Evolutionary conservation across 1,140 invertebrate species (phyloP).

Genomic region (Heliconius hewitsoni): DNA sequence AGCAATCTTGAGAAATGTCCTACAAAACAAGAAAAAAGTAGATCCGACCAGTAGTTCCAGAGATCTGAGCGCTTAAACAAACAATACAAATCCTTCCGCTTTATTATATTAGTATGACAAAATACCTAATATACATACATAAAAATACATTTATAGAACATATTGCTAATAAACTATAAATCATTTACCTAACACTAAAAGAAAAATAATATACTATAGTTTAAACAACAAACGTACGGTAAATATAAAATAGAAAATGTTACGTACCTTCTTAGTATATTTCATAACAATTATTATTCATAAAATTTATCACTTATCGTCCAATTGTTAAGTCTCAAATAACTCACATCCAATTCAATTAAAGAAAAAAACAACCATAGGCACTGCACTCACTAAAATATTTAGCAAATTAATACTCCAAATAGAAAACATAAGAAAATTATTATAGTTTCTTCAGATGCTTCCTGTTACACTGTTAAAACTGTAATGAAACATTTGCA

Average conservation of each 20-base stretch:
- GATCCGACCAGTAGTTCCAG: too few relatives aligned
- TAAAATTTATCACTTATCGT: neutral
- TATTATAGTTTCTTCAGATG: neutral
- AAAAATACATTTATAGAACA: too few relatives aligned
- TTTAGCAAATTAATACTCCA: neutral
- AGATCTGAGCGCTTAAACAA: too few relatives aligned
- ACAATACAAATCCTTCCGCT: too few relatives aligned
- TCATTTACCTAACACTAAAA: too few relatives aligned
- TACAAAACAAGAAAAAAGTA: too few relatives aligned
- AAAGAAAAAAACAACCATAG: neutral
- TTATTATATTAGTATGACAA: too few relatives aligned
- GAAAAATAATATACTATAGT: neutral
- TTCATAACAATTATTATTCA: neutral
- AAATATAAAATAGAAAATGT: neutral
- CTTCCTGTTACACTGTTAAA: neutral
- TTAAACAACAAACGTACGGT: neutral
- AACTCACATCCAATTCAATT: neutral
- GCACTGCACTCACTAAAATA: neutral
- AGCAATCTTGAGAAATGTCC: too few relatives aligned
- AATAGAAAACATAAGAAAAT: neutral
- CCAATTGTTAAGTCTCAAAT: neutral
- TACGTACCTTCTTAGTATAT: neutral
- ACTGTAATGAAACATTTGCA: neutral
- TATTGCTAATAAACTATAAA: too few relatives aligned
- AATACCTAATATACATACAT: too few relatives aligned